Conservation (phyloP, 2,797 vertebrate genomes). For the Acridotheres tristis region DNA sequence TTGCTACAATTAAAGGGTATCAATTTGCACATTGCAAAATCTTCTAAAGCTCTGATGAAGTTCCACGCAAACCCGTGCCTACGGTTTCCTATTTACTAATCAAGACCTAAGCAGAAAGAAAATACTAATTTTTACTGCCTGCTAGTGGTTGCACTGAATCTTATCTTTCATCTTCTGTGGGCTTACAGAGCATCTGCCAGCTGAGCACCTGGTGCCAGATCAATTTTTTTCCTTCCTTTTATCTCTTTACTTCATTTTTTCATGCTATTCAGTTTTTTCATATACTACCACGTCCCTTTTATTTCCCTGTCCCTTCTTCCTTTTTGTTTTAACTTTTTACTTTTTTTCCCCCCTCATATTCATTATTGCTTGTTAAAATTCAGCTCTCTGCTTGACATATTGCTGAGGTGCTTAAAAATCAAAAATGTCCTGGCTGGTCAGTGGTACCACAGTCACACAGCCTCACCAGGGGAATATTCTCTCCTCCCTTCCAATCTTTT, state of each 20-base stretch:
- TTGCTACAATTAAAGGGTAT: neutral
- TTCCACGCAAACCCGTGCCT: neutral
- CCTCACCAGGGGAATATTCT: neutral
- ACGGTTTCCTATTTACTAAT: neutral
- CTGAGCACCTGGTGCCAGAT: neutral
- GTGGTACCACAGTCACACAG: neutral
- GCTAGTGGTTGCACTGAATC: constrained; percentile 48
- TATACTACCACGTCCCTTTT: neutral
- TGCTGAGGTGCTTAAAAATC: neutral
- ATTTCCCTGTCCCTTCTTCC: neutral
- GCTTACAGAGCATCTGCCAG: neutral
- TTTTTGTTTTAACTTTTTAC: neutral
- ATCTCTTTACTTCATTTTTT: neutral
- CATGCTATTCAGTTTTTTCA: neutral
- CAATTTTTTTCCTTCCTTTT: neutral
- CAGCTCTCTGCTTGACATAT: neutral
- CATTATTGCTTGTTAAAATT: neutral
- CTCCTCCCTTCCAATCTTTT: neutral
- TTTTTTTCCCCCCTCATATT: neutral
- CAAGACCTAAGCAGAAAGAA: constrained; percentile 1
- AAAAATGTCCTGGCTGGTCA: neutral
- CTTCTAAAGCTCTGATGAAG: neutral
- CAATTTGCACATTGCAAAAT: neutral
- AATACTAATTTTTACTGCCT: constrained; percentile 53
- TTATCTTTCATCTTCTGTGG: neutral